These are phyloP conservation scores for Strix uralensis DNA, from an alignment of 2,113 vertebrate genomes.

Conservation along the genomic window DNA sequence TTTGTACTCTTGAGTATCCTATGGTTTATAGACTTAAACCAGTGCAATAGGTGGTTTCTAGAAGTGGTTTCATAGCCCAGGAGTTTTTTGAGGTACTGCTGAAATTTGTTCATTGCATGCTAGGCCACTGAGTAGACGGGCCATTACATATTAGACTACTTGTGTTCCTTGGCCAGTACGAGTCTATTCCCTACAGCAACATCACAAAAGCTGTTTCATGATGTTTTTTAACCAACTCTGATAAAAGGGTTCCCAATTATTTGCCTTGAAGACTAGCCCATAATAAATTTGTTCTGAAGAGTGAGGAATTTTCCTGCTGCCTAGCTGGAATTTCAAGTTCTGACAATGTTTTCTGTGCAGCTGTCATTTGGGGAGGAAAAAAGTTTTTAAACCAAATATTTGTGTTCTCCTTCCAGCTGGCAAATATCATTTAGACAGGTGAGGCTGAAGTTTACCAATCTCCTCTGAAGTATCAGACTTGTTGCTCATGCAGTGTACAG, in stretches of 20 bases:
- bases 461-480: background rate
- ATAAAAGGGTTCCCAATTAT: background rate
- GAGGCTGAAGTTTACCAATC: background rate
- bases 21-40: background rate
- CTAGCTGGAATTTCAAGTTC: background rate
- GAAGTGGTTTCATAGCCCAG: background rate
- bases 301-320: background rate
- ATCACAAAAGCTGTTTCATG: background rate
- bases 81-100: background rate
- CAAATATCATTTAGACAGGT: background rate
- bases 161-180: background rate
- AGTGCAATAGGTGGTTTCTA: background rate
- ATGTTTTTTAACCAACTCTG: background rate
- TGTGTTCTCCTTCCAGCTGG: background rate
- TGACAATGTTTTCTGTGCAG: background rate
- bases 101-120: background rate
- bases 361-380: fast-evolving
- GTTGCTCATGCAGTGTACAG: background rate
- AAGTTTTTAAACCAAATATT: background rate
- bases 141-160: background rate
- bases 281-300: background rate
- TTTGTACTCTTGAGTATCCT: background rate
- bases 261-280: background rate
- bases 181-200: background rate
- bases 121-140: background rate